Evolutionary conservation across 2,888 invertebrate species (phyloP), one percentile per base, ranked within the genome.

Genomic region (Metopia argyrocephala): DNA sequence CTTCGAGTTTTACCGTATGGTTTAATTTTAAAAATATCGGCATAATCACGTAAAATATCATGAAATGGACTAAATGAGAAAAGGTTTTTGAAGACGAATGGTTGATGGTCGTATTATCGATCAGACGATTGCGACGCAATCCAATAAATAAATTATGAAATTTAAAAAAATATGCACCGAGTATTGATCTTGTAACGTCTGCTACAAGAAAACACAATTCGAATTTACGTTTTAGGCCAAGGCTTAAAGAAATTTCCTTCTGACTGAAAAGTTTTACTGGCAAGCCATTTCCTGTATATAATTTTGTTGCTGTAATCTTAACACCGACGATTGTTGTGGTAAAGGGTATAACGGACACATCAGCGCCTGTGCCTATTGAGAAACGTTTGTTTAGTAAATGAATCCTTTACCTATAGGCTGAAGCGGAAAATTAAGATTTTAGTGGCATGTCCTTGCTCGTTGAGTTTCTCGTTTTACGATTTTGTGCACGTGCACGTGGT

Each of bases 371-470:
- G 23, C 54, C 52, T 0, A 52, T 38, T 23, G n/a, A 38, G 18
- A 21, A 66, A 66, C 0, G 6, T 2, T 56, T 18, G 45, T 27
- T 57, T 50, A 0, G 65, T 52, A 9, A 2, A 4, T 25, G 18
- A 15, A 12, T 79, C 66, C 12, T 31, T 75, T 50, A 75, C 46
- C 31, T 79, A 50, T 5, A 74, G 50, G 56, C 66, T n/a, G n/a
- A n/a, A n/a, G n/a, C n/a, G 56, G 38, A 73, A 78, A 18, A 62
- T 23, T 54, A 45, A 28, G 38, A 38, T 27, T 2, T 70, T 20
- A 18, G 27, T 62, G 45, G 15, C 2, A 5, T 20, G n/a, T n/a
- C n/a, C n/a, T n/a, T n/a, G n/a, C n/a, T n/a, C 2, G 48, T 1
- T 18, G 45, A 5, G 18, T 31, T n/a, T 3, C 23, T n/a, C 6